Base-by-base conservation (phyloP, 2,113 vertebrate genomes). In the Silurus meridionalis region DNA sequence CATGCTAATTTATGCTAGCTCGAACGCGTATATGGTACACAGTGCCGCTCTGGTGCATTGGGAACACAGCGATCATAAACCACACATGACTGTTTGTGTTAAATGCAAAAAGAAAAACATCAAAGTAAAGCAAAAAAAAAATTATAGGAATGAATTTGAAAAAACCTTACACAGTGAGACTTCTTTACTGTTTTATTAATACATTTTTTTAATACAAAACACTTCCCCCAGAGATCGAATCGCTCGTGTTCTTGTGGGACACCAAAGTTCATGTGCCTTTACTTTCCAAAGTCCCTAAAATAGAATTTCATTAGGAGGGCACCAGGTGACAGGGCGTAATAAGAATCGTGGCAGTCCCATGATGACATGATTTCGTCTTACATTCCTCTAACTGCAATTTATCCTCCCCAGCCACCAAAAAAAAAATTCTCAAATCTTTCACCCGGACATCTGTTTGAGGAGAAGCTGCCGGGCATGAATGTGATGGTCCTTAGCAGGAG, bases 261-360 rank as follows among this genome's bases (percentile, higher is more conserved):
- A 90, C 88, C 69, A 86, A 83, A 82, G 86, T 92, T 87, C 89
- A 83, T 6, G 50, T 90, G 91, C 91, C 85, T 92, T 91, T 88
- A 91, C 92, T 92, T 93, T 90, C 90, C 79, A 72, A 75, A 78
- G 9, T 48, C 83, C 89, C 91, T 90, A 75, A 94, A 94, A 94
- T 94, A 95, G 93, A 91, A 92, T 93, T 92, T 93, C 91, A 94
- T 94, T 94, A 94, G 90, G 87, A 90, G 90, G 91, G 89, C 92
- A 90, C 92, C 92, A 93, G 93, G 93, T 94, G 92, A 95, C 86
- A 89, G 90, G 87, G 78, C 89, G 91, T 92, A 94, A 93, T 92
- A 92, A 88, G 88, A 91, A 87, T 86, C 86, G 90, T 90, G 89
- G 87, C 87, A 37, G 91, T 85, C 82, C 83, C 82, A 90, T 92